Evolutionary conservation across 2,113 vertebrate genomes (phyloP).

Genomic region (Zosterops pallidus): DNA sequence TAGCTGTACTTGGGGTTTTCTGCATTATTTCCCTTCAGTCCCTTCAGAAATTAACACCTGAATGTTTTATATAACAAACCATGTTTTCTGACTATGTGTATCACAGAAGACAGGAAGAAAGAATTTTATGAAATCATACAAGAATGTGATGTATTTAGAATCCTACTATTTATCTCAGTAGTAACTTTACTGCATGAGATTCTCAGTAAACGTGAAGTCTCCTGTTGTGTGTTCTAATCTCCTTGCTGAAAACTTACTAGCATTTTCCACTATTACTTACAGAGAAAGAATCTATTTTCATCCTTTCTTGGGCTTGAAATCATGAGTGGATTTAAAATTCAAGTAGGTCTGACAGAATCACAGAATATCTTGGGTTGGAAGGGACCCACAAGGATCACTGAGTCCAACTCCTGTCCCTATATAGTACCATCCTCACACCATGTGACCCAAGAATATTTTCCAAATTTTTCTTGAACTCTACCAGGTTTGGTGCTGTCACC

Average conservation of each 20-base stretch:
- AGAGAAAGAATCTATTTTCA: neutral
- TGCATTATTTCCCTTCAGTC: neutral
- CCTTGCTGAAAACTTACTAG: neutral
- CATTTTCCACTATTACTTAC: neutral
- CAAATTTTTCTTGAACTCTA: neutral
- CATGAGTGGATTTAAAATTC: neutral
- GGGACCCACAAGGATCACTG: rapidly evolving
- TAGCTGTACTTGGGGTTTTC: neutral
- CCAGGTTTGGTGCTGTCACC: neutral
- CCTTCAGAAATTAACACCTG: neutral
- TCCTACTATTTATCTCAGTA: neutral
- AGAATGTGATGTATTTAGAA: neutral
- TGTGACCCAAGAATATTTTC: neutral
- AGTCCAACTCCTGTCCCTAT: no score
- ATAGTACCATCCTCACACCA: neutral
- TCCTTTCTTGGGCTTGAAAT: neutral
- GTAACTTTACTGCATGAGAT: neutral
- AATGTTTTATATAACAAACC: neutral
- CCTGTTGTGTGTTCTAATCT: neutral
- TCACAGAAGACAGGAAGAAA: neutral
- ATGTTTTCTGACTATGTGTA: neutral
- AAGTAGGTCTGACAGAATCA: neutral
- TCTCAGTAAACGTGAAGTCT: neutral
- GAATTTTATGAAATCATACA: neutral
- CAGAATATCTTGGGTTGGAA: neutral